These are phyloP conservation scores for Lutjanus erythropterus DNA, from an alignment of 2,113 vertebrate genomes.

Conservation along the genomic window DNA sequence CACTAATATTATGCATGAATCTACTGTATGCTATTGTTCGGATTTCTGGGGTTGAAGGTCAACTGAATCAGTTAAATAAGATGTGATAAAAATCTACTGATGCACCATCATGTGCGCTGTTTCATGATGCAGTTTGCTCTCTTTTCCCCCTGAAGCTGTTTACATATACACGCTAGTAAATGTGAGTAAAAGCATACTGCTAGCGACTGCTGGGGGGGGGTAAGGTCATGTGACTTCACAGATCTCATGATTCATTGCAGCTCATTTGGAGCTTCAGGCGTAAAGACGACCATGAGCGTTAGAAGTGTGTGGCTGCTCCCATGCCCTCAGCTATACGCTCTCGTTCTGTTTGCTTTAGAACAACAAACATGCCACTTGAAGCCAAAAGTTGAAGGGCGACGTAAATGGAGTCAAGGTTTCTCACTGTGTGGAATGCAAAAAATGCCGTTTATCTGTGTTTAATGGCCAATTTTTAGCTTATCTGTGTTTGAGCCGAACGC, in stretches of 20 bases:
- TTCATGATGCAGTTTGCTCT: not conserved
- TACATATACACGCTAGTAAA: constrained; percentile 22
- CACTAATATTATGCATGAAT: not conserved
- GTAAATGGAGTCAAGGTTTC: constrained; percentile 65
- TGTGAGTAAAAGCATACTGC: not conserved
- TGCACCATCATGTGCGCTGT: not conserved
- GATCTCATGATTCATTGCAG: constrained; percentile 26
- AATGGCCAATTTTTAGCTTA: constrained; percentile 42
- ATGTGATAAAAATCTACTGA: constrained; percentile 3
- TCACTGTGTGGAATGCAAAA: constrained; percentile 63
- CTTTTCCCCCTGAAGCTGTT: constrained; percentile 21
- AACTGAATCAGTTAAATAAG: not conserved
- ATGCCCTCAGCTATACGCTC: constrained; percentile 46
- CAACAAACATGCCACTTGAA: constrained; percentile 71
- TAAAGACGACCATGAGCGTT: not conserved
- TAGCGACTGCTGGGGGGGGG: too few species aligned
- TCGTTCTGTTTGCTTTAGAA: constrained; percentile 63
- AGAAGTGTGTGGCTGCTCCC: constrained; percentile 42
- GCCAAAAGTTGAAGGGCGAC: constrained; percentile 62
- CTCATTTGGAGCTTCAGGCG: constrained; percentile 13
- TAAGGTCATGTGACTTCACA: not conserved
- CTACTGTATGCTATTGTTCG: too few species aligned
- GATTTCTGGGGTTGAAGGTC: constrained; percentile 9
- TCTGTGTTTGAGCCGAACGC: constrained; percentile 28
- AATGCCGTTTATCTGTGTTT: constrained; percentile 62